Evolutionary conservation across 2,113 vertebrate genomes (phyloP), one percentile per base, ranked within the genome.

Genomic region (Aphelocoma coerulescens): DNA sequence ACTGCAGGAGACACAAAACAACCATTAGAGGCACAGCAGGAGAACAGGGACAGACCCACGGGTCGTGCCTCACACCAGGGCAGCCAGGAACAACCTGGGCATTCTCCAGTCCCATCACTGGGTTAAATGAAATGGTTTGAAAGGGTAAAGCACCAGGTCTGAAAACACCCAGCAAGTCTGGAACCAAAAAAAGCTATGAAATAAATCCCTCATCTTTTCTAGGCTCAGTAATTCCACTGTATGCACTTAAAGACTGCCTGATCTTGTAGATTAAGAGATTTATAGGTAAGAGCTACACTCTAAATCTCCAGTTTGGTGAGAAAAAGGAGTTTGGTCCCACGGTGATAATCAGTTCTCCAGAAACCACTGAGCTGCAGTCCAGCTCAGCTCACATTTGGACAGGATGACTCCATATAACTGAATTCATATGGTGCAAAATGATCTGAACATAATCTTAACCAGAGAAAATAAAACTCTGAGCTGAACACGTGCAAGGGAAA

Each of bases 1-100:
- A 98, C 98, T 99, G 97, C 28, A 55, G 91, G 92, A 83, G 41
- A 96, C 48, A 91, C 67, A 93, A 28, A 58, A 68, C 54, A 88
- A 20, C 1, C 22, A 8, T 91, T 2, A 97, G 83, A 83, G 51
- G 33, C 51, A 67, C 41, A 14, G 92, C 24, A 86, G 83, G 51
- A 6, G 4, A 5, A 18, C 15, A 7, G 76, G 72, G 32, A 58
- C 41, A 39, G 5, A n/a, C 8, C 43, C 69, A 2, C 22, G 11
- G 57, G 9, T 9, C 39, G 9, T 58, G 55, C 37, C 57, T 6
- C 2, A 13, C 57, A 32, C 57, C 10, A 5, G 49, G 46, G 49
- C 49, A 51, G 49, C 51, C 49, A 16, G 81, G 9, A 76, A 35
- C 0, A 11, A 20, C 13, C 17, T 3, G 67, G 43, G 49, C 13